Base-by-base conservation (phyloP, 1,140 invertebrate species). In the Micrasema longulum region DNA sequence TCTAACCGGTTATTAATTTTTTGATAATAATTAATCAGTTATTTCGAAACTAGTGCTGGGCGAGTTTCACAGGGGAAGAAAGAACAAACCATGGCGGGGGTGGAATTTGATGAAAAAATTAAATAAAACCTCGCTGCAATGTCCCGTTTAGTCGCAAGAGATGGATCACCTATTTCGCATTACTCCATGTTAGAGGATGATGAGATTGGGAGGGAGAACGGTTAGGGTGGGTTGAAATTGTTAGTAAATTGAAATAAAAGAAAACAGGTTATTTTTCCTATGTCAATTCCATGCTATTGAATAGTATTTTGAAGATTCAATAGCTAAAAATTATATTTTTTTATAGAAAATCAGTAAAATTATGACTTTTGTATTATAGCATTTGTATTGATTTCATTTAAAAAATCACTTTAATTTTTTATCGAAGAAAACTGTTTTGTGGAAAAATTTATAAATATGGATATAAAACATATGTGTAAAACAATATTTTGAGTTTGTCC, bases 81-180 rank as follows among this genome's bases (percentile, higher is more conserved):
- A n/a, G 14, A 2, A 43, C 1, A n/a, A n/a, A n/a, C 1, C 1
- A 11, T 0, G 4, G 18, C 3, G 22, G 11, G 53, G 1, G 26
- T 23, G 16, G 10, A 31, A 14, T 57, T 18, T n/a, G 36, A 3
- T 22, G 36, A 57, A 57, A 52, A 57, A 57, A 57, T 57, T 57
- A 57, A 57, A 57, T 57, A 57, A 57, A 57, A 57, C 31, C 31
- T 31, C 12, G 20, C 26, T 57, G 53, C 53, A 57, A 31, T 57
- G 53, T 57, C 53, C 53, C 53, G 53, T 57, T 53, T 57, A 12
- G 53, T 26, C 31, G 4, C 12, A 9, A 53, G 20, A 57, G 53
- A 57, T 57, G 31, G 53, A 57, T 57, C 53, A 36, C 53, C 31
- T 9, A n/a, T n/a, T n/a, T n/a, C n/a, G n/a, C n/a, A n/a, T n/a